Evolutionary conservation across 2,888 invertebrate species (phyloP), one percentile per base, ranked within the genome.

Genomic region (Drosophila fungiperda): DNA sequence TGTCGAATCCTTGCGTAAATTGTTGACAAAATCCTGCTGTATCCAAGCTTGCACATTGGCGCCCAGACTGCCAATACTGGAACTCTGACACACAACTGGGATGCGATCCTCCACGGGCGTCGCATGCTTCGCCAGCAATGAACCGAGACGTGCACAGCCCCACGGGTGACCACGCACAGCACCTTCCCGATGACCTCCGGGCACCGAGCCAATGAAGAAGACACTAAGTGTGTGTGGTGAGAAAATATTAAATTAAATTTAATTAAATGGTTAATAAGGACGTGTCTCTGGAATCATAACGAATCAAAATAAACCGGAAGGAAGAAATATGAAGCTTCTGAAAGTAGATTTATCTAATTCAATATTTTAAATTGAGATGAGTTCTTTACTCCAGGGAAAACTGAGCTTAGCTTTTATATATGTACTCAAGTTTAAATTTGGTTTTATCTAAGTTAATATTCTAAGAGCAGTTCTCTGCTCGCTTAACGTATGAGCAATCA

Each of bases 61-160:
- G 2, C 98, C 98, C 59, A 97, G 94, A 73, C 96, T 96, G 32
- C 99, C 99, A 48, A 99, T 96, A 78, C 98, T 98, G 36, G 98
- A 98, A 64, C 97, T 96, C 93, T 99, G 99, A 0, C 96, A 96
- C 4, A 98, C 92, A 0, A 98, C 94, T 0, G 96, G 95, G 95
- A 97, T 96, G 12, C 93, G 93, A 82, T 95, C 94, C 1, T 91
- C 90, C 0, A 94, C 84, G 0, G 94, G 93, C 0, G 94, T 86
- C 40, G 96, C 96, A 91, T 97, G 95, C 71, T 95, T 94, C 5
- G 95, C 94, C 12, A 98, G 92, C 45, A 97, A 87, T 6, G 94
- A 92, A 0, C 95, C 95, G 8, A 96, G 94, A 0, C 95, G 93
- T 0, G 94, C 93, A 91, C 96, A 93, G 3, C 96, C 95, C 95